Evolutionary conservation across 2,797 vertebrate species (phyloP).

Genomic region (Ptychobarbus kaznakovi): DNA sequence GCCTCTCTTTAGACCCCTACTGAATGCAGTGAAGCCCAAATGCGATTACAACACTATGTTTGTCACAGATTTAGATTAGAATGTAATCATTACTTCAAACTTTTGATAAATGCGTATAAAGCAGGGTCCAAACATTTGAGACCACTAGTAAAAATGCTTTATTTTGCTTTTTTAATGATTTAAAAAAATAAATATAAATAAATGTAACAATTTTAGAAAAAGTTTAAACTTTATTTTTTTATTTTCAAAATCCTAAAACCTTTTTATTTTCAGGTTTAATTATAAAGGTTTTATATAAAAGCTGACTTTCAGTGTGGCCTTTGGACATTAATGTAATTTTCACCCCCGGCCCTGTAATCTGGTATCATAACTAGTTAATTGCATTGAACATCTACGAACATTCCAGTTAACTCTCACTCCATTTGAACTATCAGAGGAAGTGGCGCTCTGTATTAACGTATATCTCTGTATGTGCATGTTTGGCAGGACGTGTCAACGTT

Average conservation of each 20-base stretch:
- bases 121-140: not conserved
- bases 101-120: not conserved
- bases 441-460: slow-evolving; percentile 40
- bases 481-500: slow-evolving; percentile 86
- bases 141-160: not conserved
- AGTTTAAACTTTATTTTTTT: not conserved
- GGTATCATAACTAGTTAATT: not conserved
- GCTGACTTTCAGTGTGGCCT: not conserved
- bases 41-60: not conserved
- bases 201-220: no score
- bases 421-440: not conserved
- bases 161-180: no score
- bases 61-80: not conserved
- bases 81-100: not conserved
- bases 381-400: not conserved
- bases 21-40: not conserved
- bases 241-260: not conserved
- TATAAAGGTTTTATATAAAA: no score
- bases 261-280: no score
- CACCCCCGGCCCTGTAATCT: not conserved
- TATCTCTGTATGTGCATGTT: slow-evolving; percentile 34
- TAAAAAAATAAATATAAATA: not conserved
- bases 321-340: not conserved
- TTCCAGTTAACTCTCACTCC: slow-evolving; percentile 1
- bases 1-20: not conserved